Evolutionary conservation across 2,113 vertebrate genomes (phyloP).

Genomic region (Electrona antarctica): DNA sequence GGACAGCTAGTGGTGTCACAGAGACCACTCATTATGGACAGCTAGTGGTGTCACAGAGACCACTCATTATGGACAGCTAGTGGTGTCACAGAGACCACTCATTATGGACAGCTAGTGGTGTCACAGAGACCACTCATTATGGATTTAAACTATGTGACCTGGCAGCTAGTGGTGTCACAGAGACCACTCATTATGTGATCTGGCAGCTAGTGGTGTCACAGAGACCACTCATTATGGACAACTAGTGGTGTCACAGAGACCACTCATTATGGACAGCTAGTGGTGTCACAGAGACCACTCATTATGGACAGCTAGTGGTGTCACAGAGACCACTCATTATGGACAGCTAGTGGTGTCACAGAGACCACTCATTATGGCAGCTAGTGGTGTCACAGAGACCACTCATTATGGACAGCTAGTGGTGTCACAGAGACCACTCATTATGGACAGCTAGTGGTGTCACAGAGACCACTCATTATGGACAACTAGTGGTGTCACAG

Average conservation of each 20-base stretch:
- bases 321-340: no score
- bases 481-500: constrained; percentile 62
- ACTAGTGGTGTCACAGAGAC: constrained; percentile 57
- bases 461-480: no score
- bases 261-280: no score
- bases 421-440: no score
- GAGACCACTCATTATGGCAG: no score
- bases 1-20: constrained; percentile 62
- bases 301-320: constrained; percentile 60
- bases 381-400: constrained; percentile 57
- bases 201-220: constrained; percentile 64
- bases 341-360: constrained; percentile 62
- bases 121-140: no score
- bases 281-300: constrained; percentile 63
- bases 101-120: constrained; percentile 60
- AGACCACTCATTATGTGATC: no score
- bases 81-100: constrained; percentile 63
- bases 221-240: no score
- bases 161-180: constrained; percentile 63
- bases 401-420: no score
- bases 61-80: no score
- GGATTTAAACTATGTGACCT: constrained; percentile 59
- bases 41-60: constrained; percentile 57
- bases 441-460: constrained; percentile 62
- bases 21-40: no score